Percentiles rank a stretch among this genome's conserved stretches.
phyloP scores from a whole-genome alignment of 2,888 invertebrate genomes.

The Drosophila heteroneura region DNA sequence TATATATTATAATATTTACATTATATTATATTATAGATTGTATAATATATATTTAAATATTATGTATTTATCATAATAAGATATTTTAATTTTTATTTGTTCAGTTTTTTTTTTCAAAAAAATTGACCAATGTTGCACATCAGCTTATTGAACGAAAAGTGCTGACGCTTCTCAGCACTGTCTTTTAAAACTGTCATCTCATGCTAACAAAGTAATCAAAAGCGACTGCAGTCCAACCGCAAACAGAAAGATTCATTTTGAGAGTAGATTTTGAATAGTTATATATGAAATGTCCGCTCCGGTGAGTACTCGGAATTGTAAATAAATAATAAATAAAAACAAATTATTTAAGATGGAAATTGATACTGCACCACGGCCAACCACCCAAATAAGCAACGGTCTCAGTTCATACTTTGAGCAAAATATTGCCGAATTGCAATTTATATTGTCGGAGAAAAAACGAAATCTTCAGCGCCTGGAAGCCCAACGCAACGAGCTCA shows the following conservation, averaged over 20 bases:
- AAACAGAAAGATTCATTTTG: background rate
- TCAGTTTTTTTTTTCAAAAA: background rate
- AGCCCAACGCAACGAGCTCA: slow-evolving; percentile 99
- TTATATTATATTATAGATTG: background rate
- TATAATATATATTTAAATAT: background rate
- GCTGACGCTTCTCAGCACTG: slow-evolving; percentile 38
- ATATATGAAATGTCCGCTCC: slow-evolving; percentile 10
- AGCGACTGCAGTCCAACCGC: background rate
- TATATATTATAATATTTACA: background rate
- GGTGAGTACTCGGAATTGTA: slow-evolving; percentile 8
- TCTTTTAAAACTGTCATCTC: slow-evolving; percentile 34
- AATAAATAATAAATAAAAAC: background rate
- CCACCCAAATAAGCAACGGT: slow-evolving; percentile 86
- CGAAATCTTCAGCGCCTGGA: slow-evolving; percentile 98
- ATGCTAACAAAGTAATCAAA: slow-evolving; percentile 18
- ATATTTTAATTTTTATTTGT: background rate
- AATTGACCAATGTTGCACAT: background rate
- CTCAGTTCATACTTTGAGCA: slow-evolving; percentile 98
- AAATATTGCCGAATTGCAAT: slow-evolving; percentile 98
- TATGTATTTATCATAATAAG: background rate
- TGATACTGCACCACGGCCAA: slow-evolving; percentile 41
- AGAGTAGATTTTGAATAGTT: slow-evolving; percentile 2
- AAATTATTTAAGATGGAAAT: slow-evolving; percentile 69
- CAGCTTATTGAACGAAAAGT: background rate
- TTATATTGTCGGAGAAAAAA: slow-evolving; percentile 97